Conservation (phyloP, 1,140 invertebrate genomes). For the Lepeophtheirus salmonis region DNA sequence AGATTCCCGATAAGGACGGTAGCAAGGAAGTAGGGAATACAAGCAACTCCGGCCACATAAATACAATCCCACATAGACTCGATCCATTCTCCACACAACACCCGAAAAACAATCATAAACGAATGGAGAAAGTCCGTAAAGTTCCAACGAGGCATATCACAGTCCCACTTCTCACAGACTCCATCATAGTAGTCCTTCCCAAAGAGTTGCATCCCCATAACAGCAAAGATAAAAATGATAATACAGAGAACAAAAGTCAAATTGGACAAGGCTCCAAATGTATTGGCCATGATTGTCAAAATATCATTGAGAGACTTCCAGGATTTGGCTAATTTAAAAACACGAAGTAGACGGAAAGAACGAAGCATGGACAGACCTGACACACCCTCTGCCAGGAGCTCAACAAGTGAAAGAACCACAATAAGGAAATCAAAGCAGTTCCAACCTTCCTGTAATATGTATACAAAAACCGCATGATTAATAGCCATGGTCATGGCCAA, state of each 20-base stretch:
- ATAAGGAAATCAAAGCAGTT: slow-evolving; percentile 97
- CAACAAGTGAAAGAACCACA: slow-evolving; percentile 76
- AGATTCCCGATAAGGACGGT: slow-evolving; percentile 95
- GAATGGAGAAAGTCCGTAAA: slow-evolving; percentile 90
- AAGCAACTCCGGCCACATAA: slow-evolving; percentile 68
- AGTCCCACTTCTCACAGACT: slow-evolving; percentile 23
- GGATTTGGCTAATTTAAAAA: slow-evolving; percentile 95
- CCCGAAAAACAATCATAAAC: slow-evolving; percentile 95
- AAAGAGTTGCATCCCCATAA: slow-evolving; percentile 94
- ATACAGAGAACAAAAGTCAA: slow-evolving; percentile 88
- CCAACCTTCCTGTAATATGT: slow-evolving; percentile 81
- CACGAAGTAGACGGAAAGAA: slow-evolving; percentile 92
- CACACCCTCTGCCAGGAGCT: slow-evolving; percentile 73
- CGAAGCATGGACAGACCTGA: slow-evolving; percentile 84
- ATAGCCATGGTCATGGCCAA: too few relatives aligned
- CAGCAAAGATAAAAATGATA: slow-evolving; percentile 94
- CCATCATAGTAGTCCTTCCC: slow-evolving; percentile 69
- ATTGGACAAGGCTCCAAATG: slow-evolving; percentile 88
- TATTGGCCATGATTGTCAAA: slow-evolving; percentile 92
- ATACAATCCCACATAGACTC: slow-evolving; percentile 98
- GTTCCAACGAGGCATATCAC: slow-evolving; percentile 66
- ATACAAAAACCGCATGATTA: too few relatives aligned
- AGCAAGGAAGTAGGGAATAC: slow-evolving; percentile 89
- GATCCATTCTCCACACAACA: slow-evolving; percentile 96
- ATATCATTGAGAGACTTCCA: slow-evolving; percentile 94